phyloP scores from a whole-genome alignment of 2,797 vertebrate species.

The Enteromius trimaculatus region DNA sequence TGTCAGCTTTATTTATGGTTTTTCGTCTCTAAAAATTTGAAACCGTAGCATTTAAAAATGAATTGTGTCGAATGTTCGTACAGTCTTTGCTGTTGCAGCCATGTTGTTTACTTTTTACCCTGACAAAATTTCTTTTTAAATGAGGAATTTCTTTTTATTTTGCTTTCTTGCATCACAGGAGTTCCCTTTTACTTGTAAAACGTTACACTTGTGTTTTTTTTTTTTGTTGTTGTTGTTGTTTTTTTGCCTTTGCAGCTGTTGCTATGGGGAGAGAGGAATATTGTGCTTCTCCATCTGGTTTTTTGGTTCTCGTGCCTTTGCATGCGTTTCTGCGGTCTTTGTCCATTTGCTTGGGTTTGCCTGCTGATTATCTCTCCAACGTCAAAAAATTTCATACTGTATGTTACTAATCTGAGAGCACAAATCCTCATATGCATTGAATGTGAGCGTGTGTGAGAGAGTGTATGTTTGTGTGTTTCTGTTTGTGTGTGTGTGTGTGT shows the following conservation, averaged over 20 bases:
- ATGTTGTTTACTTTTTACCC: conserved; percentile 57
- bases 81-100: conserved; percentile 82
- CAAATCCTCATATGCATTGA: conserved; percentile 41
- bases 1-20: conserved; percentile 94
- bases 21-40: conserved; percentile 84
- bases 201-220: conserved; percentile 41
- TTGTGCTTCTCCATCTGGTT: conserved; percentile 73
- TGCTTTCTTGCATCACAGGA: conserved; percentile 66
- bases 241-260: conserved; percentile 58
- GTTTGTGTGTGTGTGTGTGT: neutral
- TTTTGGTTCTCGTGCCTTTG: conserved; percentile 83
- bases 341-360: conserved; percentile 75
- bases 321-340: conserved; percentile 82
- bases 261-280: conserved; percentile 57
- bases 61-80: conserved; percentile 83
- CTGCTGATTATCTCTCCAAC: conserved; percentile 72
- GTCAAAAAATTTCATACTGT: conserved; percentile 66
- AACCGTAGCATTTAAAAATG: conserved; percentile 74
- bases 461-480: conserved; percentile 16
- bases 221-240: conserved; percentile 36
- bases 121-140: conserved; percentile 34
- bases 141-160: conserved; percentile 57
- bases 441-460: neutral
- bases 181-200: conserved; percentile 63
- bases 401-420: conserved; percentile 63